A percentile compares a stretch with the other conserved stretches of the same genome.
Conservation (phyloP, 2,797 vertebrate species). For the Propithecus deckenii region DNA sequence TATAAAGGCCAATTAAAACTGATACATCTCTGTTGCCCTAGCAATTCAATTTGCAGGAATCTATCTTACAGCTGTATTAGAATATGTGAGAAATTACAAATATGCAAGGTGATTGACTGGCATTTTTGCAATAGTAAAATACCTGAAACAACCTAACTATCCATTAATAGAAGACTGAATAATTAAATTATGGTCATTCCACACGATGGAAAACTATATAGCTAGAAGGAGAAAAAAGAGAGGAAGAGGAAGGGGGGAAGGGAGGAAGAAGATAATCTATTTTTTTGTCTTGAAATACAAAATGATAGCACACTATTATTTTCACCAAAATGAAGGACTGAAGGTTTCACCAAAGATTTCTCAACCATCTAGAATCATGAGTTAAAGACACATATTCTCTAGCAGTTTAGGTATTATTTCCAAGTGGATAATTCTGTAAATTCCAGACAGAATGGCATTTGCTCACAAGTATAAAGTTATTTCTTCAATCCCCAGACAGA, state of each 20-base stretch:
- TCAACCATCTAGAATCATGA: background rate
- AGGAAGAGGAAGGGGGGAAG: background rate
- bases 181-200: background rate
- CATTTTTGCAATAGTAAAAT: constrained; percentile 4
- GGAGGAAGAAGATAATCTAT: background rate
- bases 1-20: background rate
- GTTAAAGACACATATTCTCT: background rate
- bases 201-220: background rate
- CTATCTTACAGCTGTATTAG: background rate
- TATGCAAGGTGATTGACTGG: background rate
- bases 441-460: background rate
- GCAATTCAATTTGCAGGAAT: background rate
- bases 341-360: background rate
- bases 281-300: constrained; percentile 12
- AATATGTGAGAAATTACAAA: background rate
- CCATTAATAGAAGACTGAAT: background rate
- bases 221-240: background rate
- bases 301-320: background rate
- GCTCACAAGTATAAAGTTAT: too few relatives aligned
- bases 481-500: background rate
- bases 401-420: constrained; percentile 31
- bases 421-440: constrained; percentile 12
- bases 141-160: background rate
- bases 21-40: background rate
- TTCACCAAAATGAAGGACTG: background rate